Conservation (phyloP, 2,797 vertebrate genomes). For the Carapus acus region DNA sequence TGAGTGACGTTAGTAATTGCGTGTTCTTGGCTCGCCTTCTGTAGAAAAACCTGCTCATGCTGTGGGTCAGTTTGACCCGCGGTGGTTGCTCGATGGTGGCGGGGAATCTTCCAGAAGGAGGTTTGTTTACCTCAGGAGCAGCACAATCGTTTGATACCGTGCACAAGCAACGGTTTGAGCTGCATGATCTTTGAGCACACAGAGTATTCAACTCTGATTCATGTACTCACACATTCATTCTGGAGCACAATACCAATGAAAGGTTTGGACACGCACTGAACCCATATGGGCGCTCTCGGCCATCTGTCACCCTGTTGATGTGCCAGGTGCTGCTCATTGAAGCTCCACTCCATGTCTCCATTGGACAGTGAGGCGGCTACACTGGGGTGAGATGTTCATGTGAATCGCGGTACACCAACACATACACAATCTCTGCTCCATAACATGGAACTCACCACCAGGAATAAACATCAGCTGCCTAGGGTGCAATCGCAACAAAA, state of each 20-base stretch:
- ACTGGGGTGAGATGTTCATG: constrained; percentile 31
- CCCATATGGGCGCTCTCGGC: constrained; percentile 62
- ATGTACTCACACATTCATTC: constrained; percentile 16
- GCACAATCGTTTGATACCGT: neutral
- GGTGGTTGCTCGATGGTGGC: constrained; percentile 14
- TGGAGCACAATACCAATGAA: constrained; percentile 39
- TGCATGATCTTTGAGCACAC: constrained; percentile 32
- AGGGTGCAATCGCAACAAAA: constrained; percentile 9
- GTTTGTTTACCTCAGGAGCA: constrained; percentile 12
- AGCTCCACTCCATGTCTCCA: constrained; percentile 35
- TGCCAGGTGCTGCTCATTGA: constrained; percentile 53
- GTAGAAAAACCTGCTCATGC: constrained; percentile 31
- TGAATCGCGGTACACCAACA: constrained; percentile 45
- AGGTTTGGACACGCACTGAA: constrained; percentile 44
- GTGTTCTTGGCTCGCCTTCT: constrained; percentile 45
- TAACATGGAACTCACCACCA: constrained; percentile 27
- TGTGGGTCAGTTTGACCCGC: constrained; percentile 56
- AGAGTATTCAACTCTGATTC: constrained; percentile 20
- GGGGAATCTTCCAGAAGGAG: constrained; percentile 5
- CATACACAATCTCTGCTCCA: constrained; percentile 26
- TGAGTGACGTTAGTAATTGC: constrained; percentile 48
- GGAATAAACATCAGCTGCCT: constrained; percentile 9
- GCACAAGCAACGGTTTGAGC: too few relatives aligned
- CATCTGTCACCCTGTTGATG: constrained; percentile 59
- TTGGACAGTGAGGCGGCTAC: constrained; percentile 36